phyloP scores from a whole-genome alignment of 2,113 vertebrate species.

The Oenanthe melanoleuca region DNA sequence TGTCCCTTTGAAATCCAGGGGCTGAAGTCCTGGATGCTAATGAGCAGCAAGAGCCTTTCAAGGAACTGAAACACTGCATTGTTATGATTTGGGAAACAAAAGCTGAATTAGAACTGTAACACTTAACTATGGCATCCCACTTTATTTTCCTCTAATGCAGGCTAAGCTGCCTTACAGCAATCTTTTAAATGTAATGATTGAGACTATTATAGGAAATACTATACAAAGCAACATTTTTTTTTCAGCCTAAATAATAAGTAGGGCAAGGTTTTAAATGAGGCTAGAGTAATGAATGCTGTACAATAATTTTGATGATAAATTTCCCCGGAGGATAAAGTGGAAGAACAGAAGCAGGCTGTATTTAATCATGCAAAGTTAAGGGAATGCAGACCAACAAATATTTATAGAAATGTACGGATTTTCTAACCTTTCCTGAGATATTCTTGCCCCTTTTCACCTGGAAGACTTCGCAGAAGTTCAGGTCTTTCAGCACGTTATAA shows the following conservation, averaged over 20 bases:
- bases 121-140: slow-evolving; percentile 28
- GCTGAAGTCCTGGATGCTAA: not conserved
- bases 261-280: slow-evolving; percentile 69
- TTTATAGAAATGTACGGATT: slow-evolving; percentile 12
- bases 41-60: not conserved
- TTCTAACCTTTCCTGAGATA: not conserved
- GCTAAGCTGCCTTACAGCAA: slow-evolving; percentile 63
- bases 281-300: slow-evolving; percentile 66
- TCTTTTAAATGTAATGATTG: slow-evolving; percentile 68
- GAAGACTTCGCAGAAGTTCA: not conserved
- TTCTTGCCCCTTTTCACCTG: slow-evolving; percentile 20
- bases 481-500: not conserved
- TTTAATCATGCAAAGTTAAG: slow-evolving; percentile 67
- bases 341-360: slow-evolving; percentile 62
- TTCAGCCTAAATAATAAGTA: slow-evolving; percentile 71
- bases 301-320: slow-evolving; percentile 70
- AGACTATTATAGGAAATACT: slow-evolving; percentile 65
- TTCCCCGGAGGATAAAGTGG: slow-evolving; percentile 62
- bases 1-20: not conserved
- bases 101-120: slow-evolving; percentile 21
- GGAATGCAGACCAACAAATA: slow-evolving; percentile 41
- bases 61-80: not conserved
- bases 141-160: slow-evolving; percentile 47
- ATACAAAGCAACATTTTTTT: slow-evolving; percentile 45
- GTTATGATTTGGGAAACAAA: slow-evolving; percentile 44